Conservation (phyloP, 1,140 invertebrate species). For the Tachypleus tridentatus region DNA sequence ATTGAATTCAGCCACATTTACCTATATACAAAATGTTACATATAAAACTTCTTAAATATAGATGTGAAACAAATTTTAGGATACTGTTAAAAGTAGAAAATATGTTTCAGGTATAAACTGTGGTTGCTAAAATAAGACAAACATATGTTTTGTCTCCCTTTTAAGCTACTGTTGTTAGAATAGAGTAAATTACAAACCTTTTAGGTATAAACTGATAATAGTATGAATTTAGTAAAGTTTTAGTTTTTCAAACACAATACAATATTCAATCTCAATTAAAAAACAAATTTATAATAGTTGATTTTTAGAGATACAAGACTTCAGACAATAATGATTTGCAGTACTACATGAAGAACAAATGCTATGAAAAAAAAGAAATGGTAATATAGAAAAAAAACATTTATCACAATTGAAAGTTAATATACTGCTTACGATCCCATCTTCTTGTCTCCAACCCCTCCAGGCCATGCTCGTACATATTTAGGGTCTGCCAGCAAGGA, state of each 20-base stretch:
- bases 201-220: no score
- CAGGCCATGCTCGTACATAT: slow-evolving; percentile 84
- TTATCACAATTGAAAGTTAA: neutral
- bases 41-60: no score
- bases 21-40: no score
- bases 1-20: slow-evolving; percentile 12
- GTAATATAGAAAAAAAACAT: slow-evolving; percentile 6
- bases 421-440: slow-evolving; percentile 57
- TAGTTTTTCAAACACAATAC: no score
- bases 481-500: slow-evolving; percentile 64
- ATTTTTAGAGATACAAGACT: neutral
- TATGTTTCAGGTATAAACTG: no score
- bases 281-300: no score
- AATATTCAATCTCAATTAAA: no score
- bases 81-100: no score
- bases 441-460: slow-evolving; percentile 86
- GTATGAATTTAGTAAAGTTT: no score
- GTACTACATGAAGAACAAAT: slow-evolving; percentile 4
- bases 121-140: no score
- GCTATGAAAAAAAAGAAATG: slow-evolving; percentile 1
- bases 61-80: no score
- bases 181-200: slow-evolving; percentile 3
- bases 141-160: no score
- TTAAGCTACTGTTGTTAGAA: neutral
- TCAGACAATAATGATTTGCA: neutral